Evolutionary conservation across 1,140 invertebrate genomes (phyloP), one percentile per base, ranked within the genome.

Genomic region (Saccostrea cuccullata): DNA sequence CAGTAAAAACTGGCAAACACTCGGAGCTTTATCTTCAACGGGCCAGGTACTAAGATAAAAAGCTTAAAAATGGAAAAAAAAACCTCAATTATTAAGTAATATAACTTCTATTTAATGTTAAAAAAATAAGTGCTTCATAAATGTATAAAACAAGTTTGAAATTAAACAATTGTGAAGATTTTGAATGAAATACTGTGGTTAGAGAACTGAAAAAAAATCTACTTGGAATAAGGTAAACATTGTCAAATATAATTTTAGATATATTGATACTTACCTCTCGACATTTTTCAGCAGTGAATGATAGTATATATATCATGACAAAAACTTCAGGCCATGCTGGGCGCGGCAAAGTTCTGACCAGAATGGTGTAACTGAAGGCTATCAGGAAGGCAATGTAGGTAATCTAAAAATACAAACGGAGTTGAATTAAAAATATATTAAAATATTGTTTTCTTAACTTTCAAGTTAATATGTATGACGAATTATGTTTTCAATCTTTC

Each of bases 311-410:
- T 77, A 97, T 96, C 92, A 99, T 98, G 77, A 98, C 97, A 94
- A 98, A 98, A 91, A 97, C 96, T 95, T 99, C 98, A 90, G 93
- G 96, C 97, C 97, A 98, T 70, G 97, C 96, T 2, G 98, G 97
- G 86, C 95, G 95, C 55, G 95, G 94, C 11, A 96, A 96, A 96
- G 98, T 98, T 95, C 96, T 97, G 26, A 99, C 97, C 90, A 99
- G 96, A 90, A 99, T 97, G 87, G 97, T 97, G 95, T 98, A 99
- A 40, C 97, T 98, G 95, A 98, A 98, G 91, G 98, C 96, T 92
- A 98, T 96, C 92, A 99, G 95, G 95, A 99, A 99, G 92, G 98
- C 96, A 93, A 98, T 96, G 94, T 99, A 99, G 36, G 98, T 98
- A 94, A 99, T 97, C 98, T 98, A 96, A 11, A 30, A 13, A 73